Conservation (phyloP, 2,113 vertebrate species). For the Sceloporus tristichus region DNA sequence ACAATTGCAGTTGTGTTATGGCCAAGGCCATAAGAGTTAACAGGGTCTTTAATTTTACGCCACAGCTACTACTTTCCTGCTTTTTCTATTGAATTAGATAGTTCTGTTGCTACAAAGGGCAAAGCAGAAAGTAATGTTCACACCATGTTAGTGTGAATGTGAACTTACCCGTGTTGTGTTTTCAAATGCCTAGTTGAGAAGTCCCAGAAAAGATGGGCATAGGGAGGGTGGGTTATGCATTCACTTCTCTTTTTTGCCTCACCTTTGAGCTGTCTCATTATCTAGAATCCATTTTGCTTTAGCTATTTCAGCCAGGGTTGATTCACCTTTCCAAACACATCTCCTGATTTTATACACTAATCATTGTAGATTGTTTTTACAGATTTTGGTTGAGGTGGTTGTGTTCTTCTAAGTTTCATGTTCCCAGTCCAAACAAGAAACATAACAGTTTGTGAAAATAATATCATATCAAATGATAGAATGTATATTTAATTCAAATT, state of each 20-base stretch:
- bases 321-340: slow-evolving; percentile 20
- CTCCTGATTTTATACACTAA: slow-evolving; percentile 34
- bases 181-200: slow-evolving; percentile 3
- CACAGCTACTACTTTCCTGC: background rate
- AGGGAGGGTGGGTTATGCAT: background rate
- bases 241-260: background rate
- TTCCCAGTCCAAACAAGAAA: background rate
- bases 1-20: background rate
- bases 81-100: background rate
- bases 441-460: background rate
- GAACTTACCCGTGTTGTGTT: background rate
- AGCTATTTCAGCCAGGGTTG: slow-evolving; percentile 10
- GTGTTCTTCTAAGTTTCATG: background rate
- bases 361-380: background rate
- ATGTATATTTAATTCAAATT: background rate
- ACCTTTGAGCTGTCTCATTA: background rate
- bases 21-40: background rate
- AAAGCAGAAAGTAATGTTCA: slow-evolving; percentile 19
- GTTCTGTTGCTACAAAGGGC: background rate
- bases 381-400: background rate
- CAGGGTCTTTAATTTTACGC: background rate
- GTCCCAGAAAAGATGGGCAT: background rate
- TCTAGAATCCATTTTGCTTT: slow-evolving; percentile 5
- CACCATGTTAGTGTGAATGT: background rate
- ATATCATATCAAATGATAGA: background rate